phyloP scores from a whole-genome alignment of 1,140 invertebrate species.

The Pseudomyrmex pallidus region DNA sequence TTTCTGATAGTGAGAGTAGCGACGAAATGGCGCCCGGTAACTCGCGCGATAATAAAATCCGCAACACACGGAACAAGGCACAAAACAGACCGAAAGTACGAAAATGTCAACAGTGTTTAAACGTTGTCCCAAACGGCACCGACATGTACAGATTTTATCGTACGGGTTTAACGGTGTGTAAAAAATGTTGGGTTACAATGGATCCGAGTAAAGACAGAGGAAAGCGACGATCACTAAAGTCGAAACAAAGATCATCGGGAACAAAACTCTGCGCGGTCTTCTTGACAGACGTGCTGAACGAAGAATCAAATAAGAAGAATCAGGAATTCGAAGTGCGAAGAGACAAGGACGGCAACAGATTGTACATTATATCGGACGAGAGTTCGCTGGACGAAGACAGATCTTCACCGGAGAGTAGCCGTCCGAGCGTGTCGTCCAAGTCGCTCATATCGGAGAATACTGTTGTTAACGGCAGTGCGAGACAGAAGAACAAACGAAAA shows the following conservation, averaged over 20 bases:
- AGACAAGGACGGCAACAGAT: conserved; percentile 68
- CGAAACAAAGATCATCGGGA: background rate
- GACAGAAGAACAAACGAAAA: conserved; percentile 1
- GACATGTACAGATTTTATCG: conserved; percentile 77
- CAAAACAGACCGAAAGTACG: background rate
- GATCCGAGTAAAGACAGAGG: conserved; percentile 63
- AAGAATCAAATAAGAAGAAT: conserved; percentile 17
- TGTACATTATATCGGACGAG: conserved; percentile 69
- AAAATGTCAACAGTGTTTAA: conserved; percentile 75
- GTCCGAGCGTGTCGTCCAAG: background rate
- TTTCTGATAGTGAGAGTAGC: conserved; percentile 71
- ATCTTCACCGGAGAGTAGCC: background rate
- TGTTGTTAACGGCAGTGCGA: background rate
- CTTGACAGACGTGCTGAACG: conserved; percentile 77
- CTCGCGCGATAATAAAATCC: background rate
- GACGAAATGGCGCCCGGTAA: conserved; percentile 54
- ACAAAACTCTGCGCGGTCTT: conserved; percentile 79
- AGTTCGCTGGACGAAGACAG: conserved; percentile 22
- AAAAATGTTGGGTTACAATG: conserved; percentile 77
- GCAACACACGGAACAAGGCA: background rate
- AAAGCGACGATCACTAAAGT: conserved; percentile 36
- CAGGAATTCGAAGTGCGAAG: conserved; percentile 69
- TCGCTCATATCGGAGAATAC: background rate
- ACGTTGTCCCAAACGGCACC: conserved; percentile 55
- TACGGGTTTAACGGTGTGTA: conserved; percentile 77